phyloP scores from a whole-genome alignment of 2,888 invertebrate species.

The Dolichomitus sp. region DNA sequence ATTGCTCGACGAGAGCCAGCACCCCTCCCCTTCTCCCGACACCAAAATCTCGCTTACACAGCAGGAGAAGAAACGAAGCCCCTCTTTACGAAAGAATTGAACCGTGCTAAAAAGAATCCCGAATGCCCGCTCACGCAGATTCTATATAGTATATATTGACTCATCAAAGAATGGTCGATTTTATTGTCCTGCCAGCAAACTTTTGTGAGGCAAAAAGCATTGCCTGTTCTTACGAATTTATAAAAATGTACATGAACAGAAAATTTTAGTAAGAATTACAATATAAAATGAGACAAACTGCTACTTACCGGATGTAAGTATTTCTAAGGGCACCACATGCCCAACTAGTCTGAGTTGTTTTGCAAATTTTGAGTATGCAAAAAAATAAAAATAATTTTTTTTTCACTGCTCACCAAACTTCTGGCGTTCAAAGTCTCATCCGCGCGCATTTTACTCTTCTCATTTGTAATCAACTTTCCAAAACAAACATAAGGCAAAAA shows the following conservation, averaged over 20 bases:
- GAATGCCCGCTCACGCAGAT: conserved; percentile 51
- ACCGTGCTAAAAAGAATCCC: conserved; percentile 42
- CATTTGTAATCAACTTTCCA: background rate
- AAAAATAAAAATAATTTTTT: background rate
- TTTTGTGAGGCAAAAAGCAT: background rate
- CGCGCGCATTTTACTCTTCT: background rate
- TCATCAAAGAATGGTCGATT: conserved; percentile 35
- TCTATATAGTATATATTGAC: conserved; percentile 22
- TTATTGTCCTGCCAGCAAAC: background rate
- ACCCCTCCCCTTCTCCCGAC: conserved; percentile 12
- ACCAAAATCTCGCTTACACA: conserved; percentile 48
- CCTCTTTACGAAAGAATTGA: conserved; percentile 41
- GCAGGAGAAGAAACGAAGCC: conserved; percentile 31
- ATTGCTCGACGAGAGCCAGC: conserved; percentile 54
- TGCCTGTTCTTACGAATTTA: background rate
- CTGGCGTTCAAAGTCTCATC: background rate
- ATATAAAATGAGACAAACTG: too few species aligned
- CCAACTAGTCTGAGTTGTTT: too few species aligned
- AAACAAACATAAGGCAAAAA: background rate
- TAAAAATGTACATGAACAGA: background rate
- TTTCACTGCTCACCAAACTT: background rate
- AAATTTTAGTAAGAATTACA: background rate
- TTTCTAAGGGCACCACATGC: too few species aligned
- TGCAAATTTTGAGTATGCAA: too few species aligned
- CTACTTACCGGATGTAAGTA: too few species aligned